Evolutionary conservation across 2,888 invertebrate genomes (phyloP).

Genomic region (Exephanes ischioxanthus): DNA sequence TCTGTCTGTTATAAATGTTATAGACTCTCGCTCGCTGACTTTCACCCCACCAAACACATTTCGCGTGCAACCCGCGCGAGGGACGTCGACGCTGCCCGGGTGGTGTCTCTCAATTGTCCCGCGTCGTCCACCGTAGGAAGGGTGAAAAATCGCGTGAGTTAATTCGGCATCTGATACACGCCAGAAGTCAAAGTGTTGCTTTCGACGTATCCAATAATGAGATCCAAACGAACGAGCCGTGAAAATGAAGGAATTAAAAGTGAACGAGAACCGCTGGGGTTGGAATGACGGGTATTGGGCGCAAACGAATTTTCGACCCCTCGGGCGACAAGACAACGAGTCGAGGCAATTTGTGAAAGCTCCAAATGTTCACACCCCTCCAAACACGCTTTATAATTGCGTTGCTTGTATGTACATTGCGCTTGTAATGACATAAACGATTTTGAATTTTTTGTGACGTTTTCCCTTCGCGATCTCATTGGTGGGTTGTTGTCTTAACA

Average conservation of each 20-base stretch:
- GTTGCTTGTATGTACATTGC: slow-evolving; percentile 51
- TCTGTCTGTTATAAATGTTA: slow-evolving; percentile 25
- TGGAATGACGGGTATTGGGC: slow-evolving; percentile 15
- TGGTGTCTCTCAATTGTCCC: slow-evolving; percentile 9
- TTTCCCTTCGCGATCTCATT: slow-evolving; percentile 6
- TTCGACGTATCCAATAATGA: slow-evolving; percentile 19
- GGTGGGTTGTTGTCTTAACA: background rate
- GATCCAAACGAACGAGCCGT: slow-evolving; percentile 20
- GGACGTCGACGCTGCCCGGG: background rate
- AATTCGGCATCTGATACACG: slow-evolving; percentile 73
- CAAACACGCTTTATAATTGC: slow-evolving; percentile 44
- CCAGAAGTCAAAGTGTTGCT: slow-evolving; percentile 18
- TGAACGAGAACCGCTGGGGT: slow-evolving; percentile 33
- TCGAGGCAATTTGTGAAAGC: slow-evolving; percentile 57
- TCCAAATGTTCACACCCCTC: slow-evolving; percentile 33
- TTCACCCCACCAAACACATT: slow-evolving; percentile 12
- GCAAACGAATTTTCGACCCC: slow-evolving; percentile 56
- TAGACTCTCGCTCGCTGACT: slow-evolving; percentile 6
- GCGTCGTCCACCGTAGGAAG: slow-evolving; percentile 4
- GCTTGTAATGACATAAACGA: slow-evolving; percentile 56
- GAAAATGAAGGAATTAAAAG: slow-evolving; percentile 23
- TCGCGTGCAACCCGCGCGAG: background rate
- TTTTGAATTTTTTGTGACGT: slow-evolving; percentile 26
- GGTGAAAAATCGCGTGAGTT: slow-evolving; percentile 64
- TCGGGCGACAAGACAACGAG: slow-evolving; percentile 50